Base-by-base conservation (phyloP, 2,888 invertebrate species). In the Gryllus longicercus region DNA sequence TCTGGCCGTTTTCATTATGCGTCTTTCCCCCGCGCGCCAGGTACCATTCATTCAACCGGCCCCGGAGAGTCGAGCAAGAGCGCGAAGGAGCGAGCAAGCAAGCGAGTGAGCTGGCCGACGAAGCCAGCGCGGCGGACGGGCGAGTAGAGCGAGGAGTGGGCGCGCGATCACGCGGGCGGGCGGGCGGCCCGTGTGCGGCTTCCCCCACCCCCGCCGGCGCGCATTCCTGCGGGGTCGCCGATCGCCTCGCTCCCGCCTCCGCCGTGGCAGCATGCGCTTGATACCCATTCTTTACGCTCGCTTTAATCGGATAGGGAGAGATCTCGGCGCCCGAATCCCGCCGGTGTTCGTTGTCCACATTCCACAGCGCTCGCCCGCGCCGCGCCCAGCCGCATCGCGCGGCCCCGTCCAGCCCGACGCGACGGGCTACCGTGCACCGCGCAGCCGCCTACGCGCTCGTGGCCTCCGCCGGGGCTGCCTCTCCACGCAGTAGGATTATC, bases 1-100 rank as follows among this genome's bases (percentile, higher is more conserved):
- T 38, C 38, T 38, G 38, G 38, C 38, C 38, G 38, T 38, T 38
- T 38, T 38, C 38, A 38, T 38, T 38, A 38, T 63, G 63, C n/a
- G 63, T 63, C 63, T 63, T n/a, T 63, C 63, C 63, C 16, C 63
- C 16, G n/a, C 63, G 63, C 63, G 63, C n/a, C 14, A 63, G 63
- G n/a, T 63, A 63, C 63, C 63, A 63, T 63, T 63, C 63, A 63
- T 63, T 63, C 63, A 63, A 63, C 63, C 63, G 63, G 63, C 38
- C 38, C 38, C 38, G 38, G 38, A 38, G 38, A 38, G 38, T 38
- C 63, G 63, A 63, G 63, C 63, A 18, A 63, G 16, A n/a, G 63
- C 0, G 63, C 63, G 5, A 38, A 38, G 38, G 38, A 38, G 63
- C 63, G 1, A 18, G 16, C 63, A 18, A 18, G 63, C 63, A 2